Evolutionary conservation across 1,140 invertebrate genomes (phyloP).

Genomic region (Psix sp.): DNA sequence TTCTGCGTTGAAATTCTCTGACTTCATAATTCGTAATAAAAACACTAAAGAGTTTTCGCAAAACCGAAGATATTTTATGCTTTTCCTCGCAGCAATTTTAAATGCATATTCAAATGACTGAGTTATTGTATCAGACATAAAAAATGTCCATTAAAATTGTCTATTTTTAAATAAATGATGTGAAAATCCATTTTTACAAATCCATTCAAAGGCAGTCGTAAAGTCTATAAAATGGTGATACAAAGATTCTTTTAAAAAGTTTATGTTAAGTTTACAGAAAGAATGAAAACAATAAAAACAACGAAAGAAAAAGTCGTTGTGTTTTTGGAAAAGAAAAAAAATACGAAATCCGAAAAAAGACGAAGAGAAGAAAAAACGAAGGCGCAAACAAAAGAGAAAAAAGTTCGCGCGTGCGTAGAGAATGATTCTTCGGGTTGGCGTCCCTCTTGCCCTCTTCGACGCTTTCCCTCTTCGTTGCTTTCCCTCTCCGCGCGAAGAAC

Average conservation of each 20-base stretch:
- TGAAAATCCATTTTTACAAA: constrained; percentile 36
- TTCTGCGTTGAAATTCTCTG: no score
- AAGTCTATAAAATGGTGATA: constrained; percentile 51
- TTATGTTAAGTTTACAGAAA: constrained; percentile 47
- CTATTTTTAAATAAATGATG: constrained; percentile 27
- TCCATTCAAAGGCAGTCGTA: constrained; percentile 32
- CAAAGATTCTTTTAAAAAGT: constrained; percentile 53
- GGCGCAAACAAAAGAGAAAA: constrained; percentile 41
- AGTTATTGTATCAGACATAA: no score
- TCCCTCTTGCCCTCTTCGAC: constrained; percentile 56
- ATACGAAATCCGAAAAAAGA: neutral
- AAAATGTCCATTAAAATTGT: no score
- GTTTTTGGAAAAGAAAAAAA: constrained; percentile 43
- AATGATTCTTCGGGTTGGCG: constrained; percentile 60
- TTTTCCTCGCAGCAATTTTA: no score
- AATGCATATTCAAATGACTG: no score
- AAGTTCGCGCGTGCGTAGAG: constrained; percentile 64
- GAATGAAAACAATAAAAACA: constrained; percentile 43
- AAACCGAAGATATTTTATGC: no score
- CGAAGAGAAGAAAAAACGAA: constrained; percentile 25
- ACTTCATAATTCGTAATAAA: no score
- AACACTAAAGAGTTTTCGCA: no score
- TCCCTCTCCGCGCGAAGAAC: constrained; percentile 60
- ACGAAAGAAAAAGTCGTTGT: constrained; percentile 45
- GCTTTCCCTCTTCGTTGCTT: constrained; percentile 52